Evolutionary conservation across 2,113 vertebrate species (phyloP).

Genomic region (Gambusia affinis): DNA sequence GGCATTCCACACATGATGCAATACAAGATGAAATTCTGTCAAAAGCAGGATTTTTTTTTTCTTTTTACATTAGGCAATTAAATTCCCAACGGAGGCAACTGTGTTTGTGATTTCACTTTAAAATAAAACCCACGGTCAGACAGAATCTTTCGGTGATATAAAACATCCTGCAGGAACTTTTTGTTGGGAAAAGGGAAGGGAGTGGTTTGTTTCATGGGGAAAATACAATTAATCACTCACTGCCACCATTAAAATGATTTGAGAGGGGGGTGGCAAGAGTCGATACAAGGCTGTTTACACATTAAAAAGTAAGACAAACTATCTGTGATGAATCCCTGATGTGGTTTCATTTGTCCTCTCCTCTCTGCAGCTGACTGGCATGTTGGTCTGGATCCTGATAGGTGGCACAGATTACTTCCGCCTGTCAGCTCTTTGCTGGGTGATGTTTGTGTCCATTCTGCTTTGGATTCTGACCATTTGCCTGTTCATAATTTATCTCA

Average conservation of each 20-base stretch:
- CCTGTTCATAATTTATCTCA: slow-evolving; percentile 90
- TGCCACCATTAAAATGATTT: not conserved
- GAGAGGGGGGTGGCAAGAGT: not conserved
- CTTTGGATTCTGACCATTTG: slow-evolving; percentile 90
- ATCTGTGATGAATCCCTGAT: not conserved
- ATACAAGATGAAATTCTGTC: not conserved
- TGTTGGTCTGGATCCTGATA: slow-evolving; percentile 93
- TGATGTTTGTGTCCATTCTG: slow-evolving; percentile 91
- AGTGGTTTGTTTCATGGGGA: slow-evolving; percentile 22
- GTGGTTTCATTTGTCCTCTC: not conserved
- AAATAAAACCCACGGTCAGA: not conserved
- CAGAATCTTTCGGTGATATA: slow-evolving; percentile 51
- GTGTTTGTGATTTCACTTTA: not conserved
- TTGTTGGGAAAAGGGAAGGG: slow-evolving; percentile 61
- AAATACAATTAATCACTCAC: slow-evolving; percentile 10
- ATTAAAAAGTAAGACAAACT: not conserved
- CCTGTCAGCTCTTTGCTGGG: slow-evolving; percentile 88
- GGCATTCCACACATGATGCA: not conserved
- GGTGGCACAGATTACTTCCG: slow-evolving; percentile 90
- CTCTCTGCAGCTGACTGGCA: slow-evolving; percentile 83
- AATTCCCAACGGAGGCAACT: not conserved
- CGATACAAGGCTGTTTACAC: not conserved
- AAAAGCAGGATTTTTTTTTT: not conserved
- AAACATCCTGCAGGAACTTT: slow-evolving; percentile 47
- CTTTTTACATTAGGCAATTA: not conserved